phyloP scores from a whole-genome alignment of 2,888 invertebrate species.

The Andrena bicolor region DNA sequence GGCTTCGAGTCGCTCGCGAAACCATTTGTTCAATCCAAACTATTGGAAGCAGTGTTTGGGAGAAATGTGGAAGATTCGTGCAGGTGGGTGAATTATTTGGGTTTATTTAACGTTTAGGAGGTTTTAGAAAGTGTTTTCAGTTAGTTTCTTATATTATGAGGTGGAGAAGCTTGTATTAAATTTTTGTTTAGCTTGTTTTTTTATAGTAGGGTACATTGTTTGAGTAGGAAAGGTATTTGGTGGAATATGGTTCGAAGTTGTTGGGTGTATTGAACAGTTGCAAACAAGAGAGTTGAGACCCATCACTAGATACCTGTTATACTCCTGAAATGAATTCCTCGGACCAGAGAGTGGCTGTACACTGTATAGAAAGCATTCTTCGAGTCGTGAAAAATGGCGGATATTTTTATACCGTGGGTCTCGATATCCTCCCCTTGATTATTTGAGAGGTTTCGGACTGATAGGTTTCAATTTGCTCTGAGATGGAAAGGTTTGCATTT shows the following conservation, averaged over 20 bases:
- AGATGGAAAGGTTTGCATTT: no score
- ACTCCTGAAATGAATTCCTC: slow-evolving; percentile 19
- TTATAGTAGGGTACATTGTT: not conserved
- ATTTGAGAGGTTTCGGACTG: slow-evolving; percentile 20
- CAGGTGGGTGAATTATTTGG: no score
- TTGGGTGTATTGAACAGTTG: not conserved
- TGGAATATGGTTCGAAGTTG: not conserved
- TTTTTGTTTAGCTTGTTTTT: not conserved
- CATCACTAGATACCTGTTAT: slow-evolving; percentile 10
- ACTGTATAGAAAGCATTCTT: not conserved
- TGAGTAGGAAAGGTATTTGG: not conserved
- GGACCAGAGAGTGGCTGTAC: not conserved
- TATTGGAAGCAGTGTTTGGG: not conserved
- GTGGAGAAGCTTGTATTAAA: not conserved
- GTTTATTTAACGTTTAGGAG: no score
- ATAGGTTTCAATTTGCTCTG: slow-evolving; percentile 7
- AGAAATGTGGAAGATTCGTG: no score
- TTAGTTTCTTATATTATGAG: not conserved
- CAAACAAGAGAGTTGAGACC: not conserved
- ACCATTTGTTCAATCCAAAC: not conserved
- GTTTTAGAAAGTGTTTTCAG: not conserved
- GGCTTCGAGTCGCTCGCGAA: not conserved
- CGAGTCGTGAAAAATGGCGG: slow-evolving; percentile 28
- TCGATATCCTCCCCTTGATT: not conserved
- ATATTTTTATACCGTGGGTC: slow-evolving; percentile 16